Percentiles rank a stretch among this genome's conserved stretches.
Conservation (phyloP, 30 jellyfish, hydroid and myxozoan genomes). For the Morbakka virulenta region DNA sequence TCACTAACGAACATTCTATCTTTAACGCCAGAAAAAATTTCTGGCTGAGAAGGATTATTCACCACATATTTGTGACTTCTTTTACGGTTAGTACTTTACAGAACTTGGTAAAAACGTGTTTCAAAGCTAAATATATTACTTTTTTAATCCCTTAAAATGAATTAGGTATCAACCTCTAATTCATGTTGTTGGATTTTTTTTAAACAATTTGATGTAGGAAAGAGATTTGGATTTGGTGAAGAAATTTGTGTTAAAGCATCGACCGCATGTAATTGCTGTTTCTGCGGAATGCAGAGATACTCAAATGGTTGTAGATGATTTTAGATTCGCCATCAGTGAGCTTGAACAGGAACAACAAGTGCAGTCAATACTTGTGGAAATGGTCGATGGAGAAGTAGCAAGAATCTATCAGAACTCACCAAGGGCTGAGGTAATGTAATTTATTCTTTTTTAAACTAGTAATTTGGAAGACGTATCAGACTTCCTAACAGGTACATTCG, state of each 20-base stretch:
- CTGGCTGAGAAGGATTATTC: no score
- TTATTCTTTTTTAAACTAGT: background rate
- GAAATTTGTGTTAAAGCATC: constrained; percentile 72
- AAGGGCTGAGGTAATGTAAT: constrained; percentile 63
- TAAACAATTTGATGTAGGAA: no score
- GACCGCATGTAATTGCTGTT: constrained; percentile 92
- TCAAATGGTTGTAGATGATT: constrained; percentile 74
- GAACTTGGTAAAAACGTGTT: no score
- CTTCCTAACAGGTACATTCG: background rate
- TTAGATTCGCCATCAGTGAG: constrained; percentile 56
- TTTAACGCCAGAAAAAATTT: no score
- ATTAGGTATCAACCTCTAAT: no score
- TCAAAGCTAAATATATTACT: no score
- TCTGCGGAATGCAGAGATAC: constrained; percentile 92
- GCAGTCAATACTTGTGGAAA: constrained; percentile 79
- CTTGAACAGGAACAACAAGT: constrained; percentile 88
- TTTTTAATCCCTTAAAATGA: no score
- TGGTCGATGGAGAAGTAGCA: constrained; percentile 92
- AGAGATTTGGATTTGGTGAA: constrained; percentile 72
- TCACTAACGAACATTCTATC: no score
- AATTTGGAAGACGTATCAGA: background rate
- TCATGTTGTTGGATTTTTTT: no score
- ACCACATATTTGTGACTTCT: no score
- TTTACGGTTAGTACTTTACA: no score
- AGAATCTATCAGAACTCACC: constrained; percentile 86